These are phyloP conservation scores for Kryptolebias ocellatus DNA, from an alignment of 2,797 vertebrate species.

Conservation along the genomic window DNA sequence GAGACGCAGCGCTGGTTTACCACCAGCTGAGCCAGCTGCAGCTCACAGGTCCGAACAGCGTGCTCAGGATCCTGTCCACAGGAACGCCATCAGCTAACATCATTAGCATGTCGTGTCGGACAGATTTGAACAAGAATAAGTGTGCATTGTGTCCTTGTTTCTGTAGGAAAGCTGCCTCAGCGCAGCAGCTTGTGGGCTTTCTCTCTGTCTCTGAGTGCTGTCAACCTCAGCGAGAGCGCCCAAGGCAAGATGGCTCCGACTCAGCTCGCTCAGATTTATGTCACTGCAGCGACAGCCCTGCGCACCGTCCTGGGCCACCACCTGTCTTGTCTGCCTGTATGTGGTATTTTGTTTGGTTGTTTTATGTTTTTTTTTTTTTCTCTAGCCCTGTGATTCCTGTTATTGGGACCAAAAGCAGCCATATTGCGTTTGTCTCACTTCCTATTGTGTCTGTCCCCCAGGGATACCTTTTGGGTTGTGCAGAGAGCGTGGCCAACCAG, in stretches of 20 bases:
- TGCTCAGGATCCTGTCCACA: not conserved
- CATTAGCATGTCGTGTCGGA: no score
- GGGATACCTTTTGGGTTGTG: conserved; percentile 92
- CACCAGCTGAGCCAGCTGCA: conserved; percentile 94
- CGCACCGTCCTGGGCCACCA: conserved; percentile 85
- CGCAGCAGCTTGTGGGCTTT: conserved; percentile 88
- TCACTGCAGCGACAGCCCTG: conserved; percentile 91
- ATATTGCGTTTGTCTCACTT: not conserved
- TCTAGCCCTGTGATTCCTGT: not conserved
- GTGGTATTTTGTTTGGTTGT: conserved; percentile 42
- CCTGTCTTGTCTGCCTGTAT: conserved; percentile 89
- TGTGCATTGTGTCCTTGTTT: conserved; percentile 8
- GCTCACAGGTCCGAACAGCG: conserved; percentile 86
- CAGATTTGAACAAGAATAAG: not conserved
- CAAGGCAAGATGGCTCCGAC: conserved; percentile 89
- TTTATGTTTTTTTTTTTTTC: no score
- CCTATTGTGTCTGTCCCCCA: conserved; percentile 56
- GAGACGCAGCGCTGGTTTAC: conserved; percentile 92
- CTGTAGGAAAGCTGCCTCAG: conserved; percentile 89
- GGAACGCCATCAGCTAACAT: not conserved
- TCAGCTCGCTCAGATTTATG: conserved; percentile 91
- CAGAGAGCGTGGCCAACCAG: conserved; percentile 83
- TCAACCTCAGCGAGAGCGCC: conserved; percentile 94
- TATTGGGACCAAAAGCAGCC: not conserved
- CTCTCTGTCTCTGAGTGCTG: conserved; percentile 92